Conservation (phyloP, 2,797 vertebrate species). For the Rallus crepitans region DNA sequence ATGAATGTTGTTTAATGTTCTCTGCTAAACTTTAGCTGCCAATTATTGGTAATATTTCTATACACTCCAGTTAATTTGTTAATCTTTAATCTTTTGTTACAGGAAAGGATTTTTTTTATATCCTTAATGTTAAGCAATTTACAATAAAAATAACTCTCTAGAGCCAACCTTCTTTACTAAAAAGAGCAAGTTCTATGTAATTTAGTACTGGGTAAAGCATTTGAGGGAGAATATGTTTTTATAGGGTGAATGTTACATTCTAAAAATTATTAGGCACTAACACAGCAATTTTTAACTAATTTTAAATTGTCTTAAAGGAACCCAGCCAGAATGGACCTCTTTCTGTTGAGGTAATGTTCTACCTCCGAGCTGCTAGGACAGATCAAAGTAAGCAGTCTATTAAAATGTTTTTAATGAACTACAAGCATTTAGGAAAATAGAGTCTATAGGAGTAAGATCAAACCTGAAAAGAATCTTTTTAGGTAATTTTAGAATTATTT, state of each 20-base stretch:
- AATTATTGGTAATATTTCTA: not conserved
- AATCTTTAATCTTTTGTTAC: not conserved
- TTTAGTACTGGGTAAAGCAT: not conserved
- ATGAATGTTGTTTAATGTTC: not conserved
- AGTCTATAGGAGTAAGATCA: not conserved
- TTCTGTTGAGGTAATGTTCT: slow-evolving; percentile 96
- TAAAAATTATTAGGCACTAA: not conserved
- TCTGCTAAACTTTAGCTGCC: not conserved
- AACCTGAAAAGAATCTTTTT: not conserved
- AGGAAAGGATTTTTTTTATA: not conserved
- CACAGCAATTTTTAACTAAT: slow-evolving; percentile 15
- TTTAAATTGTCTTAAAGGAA: slow-evolving; percentile 86
- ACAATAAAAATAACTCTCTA: not conserved
- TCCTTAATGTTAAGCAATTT: not conserved
- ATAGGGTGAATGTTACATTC: not conserved
- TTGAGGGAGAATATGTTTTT: not conserved
- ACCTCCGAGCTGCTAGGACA: slow-evolving; percentile 95
- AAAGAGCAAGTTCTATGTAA: not conserved
- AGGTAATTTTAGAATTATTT: not conserved
- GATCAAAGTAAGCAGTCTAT: slow-evolving; percentile 88
- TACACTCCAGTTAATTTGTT: not conserved
- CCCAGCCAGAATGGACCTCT: slow-evolving; percentile 95
- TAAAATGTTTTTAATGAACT: slow-evolving; percentile 33
- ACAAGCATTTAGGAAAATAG: not conserved
- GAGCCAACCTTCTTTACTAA: not conserved